A percentile compares a stretch with the other conserved stretches of the same genome.
Conservation (phyloP, 1,140 invertebrate species). For the Drosophila parabipectinata region DNA sequence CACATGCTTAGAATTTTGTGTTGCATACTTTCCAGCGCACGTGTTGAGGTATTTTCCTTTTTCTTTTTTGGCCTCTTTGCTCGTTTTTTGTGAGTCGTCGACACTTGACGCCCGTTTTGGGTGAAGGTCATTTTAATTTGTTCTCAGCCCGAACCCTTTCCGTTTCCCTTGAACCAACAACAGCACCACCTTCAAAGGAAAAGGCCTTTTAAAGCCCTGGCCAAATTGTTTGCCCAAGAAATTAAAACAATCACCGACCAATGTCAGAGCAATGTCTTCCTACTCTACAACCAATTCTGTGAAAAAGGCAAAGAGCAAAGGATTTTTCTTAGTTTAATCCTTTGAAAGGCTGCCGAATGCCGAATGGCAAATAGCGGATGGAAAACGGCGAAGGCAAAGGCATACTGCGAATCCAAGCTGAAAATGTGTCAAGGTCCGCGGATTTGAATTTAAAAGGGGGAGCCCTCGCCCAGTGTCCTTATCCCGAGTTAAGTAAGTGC, state of each 20-base stretch:
- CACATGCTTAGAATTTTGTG: conserved; percentile 31
- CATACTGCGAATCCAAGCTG: conserved; percentile 48
- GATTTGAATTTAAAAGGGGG: conserved; percentile 62
- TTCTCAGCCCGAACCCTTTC: conserved; percentile 16
- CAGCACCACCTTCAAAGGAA: conserved; percentile 30
- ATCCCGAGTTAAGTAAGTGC: conserved; percentile 61
- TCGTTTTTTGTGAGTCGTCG: conserved; percentile 47
- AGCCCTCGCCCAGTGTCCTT: conserved; percentile 43
- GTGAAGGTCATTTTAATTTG: conserved; percentile 73
- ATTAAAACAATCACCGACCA: conserved; percentile 53
- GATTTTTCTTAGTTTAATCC: conserved; percentile 15
- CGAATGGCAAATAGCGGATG: not conserved
- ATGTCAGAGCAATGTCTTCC: conserved; percentile 37
- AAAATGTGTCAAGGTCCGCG: conserved; percentile 76
- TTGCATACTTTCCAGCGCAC: conserved; percentile 58
- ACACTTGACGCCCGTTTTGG: conserved; percentile 58
- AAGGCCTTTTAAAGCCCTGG: conserved; percentile 37
- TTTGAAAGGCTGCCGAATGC: conserved; percentile 40
- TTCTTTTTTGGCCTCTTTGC: not conserved
- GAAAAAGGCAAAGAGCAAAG: not conserved
- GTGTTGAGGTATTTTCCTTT: conserved; percentile 57
- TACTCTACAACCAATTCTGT: not conserved
- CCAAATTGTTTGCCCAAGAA: conserved; percentile 47
- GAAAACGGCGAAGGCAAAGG: conserved; percentile 23
- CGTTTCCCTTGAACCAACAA: conserved; percentile 11